These are phyloP conservation scores for Hylaea fasciaria DNA, from an alignment of 2,888 invertebrate species.

Conservation along the genomic window DNA sequence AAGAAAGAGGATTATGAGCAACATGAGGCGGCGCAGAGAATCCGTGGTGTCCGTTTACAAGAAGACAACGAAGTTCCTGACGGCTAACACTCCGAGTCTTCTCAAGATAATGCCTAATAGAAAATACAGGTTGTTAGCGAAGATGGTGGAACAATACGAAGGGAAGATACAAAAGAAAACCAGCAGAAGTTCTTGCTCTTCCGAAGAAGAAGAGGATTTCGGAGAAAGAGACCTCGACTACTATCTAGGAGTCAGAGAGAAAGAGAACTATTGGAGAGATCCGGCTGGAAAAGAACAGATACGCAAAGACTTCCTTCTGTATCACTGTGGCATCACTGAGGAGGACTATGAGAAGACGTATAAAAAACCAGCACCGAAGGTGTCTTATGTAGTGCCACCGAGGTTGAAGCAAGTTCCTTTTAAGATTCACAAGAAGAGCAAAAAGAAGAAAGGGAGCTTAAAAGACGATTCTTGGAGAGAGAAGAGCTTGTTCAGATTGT, in stretches of 20 bases:
- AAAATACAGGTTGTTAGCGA: conserved; percentile 59
- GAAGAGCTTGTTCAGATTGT: conserved; percentile 73
- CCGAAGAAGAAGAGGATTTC: conserved; percentile 59
- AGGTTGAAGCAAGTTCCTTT: conserved; percentile 78
- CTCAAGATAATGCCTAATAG: conserved; percentile 70
- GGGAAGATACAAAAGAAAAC: conserved; percentile 41
- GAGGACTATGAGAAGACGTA: conserved; percentile 71
- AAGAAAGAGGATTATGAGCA: conserved; percentile 54
- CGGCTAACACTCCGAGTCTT: conserved; percentile 68
- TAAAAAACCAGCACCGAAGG: conserved; percentile 57
- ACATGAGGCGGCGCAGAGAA: conserved; percentile 67
- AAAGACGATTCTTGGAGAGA: conserved; percentile 76
- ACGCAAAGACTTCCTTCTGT: conserved; percentile 73
- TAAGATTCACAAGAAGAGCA: conserved; percentile 68
- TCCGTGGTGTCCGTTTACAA: conserved; percentile 75
- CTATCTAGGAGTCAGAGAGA: conserved; percentile 73
- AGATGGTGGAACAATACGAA: conserved; percentile 58
- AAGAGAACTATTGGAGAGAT: conserved; percentile 76
- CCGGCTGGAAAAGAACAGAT: conserved; percentile 74
- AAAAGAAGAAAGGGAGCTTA: conserved; percentile 54
- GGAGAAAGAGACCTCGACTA: conserved; percentile 76
- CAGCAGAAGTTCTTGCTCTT: conserved; percentile 22
- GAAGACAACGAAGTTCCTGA: conserved; percentile 76
- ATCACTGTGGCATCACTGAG: conserved; percentile 74
- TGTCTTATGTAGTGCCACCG: conserved; percentile 56